Evolutionary conservation across 2,888 invertebrate genomes (phyloP).

Genomic region (Diaperis boleti): DNA sequence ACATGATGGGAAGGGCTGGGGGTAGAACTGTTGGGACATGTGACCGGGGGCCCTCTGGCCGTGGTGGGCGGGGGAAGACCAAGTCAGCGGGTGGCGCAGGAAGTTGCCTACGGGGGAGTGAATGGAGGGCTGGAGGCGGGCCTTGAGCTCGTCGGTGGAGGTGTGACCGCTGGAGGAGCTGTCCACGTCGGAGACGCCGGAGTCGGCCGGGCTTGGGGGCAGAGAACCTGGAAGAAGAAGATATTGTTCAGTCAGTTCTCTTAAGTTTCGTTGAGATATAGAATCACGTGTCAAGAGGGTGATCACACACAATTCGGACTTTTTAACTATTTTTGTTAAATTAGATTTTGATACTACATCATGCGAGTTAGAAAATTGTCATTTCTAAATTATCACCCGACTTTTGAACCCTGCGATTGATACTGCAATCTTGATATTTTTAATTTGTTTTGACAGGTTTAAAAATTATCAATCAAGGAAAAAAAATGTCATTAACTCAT

Average conservation of each 20-base stretch:
- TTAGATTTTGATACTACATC: no score
- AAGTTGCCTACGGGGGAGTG: slow-evolving; percentile 62
- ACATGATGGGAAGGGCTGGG: slow-evolving; percentile 60
- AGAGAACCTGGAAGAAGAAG: slow-evolving; percentile 79
- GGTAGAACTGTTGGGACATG: slow-evolving; percentile 59
- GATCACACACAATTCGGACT: no score
- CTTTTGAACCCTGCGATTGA: no score
- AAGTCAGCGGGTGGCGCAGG: slow-evolving; percentile 56
- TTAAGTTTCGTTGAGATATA: no score
- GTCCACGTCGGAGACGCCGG: slow-evolving; percentile 97
- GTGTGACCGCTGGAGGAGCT: slow-evolving; percentile 86
- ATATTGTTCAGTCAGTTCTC: neutral
- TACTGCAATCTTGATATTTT: no score
- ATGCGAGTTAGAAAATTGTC: no score
- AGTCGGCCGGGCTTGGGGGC: slow-evolving; percentile 97
- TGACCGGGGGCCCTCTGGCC: slow-evolving; percentile 53
- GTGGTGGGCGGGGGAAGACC: slow-evolving; percentile 54
- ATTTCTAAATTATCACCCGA: no score
- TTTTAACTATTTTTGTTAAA: no score
- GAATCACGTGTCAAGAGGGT: no score
- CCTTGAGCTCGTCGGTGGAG: slow-evolving; percentile 86
- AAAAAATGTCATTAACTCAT: no score
- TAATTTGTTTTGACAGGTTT: no score
- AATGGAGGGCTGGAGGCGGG: slow-evolving; percentile 78
- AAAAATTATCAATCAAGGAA: no score